Percentiles rank a stretch among this genome's conserved stretches.
Conservation (phyloP, 2,797 vertebrate species). For the Florisuga fusca region DNA sequence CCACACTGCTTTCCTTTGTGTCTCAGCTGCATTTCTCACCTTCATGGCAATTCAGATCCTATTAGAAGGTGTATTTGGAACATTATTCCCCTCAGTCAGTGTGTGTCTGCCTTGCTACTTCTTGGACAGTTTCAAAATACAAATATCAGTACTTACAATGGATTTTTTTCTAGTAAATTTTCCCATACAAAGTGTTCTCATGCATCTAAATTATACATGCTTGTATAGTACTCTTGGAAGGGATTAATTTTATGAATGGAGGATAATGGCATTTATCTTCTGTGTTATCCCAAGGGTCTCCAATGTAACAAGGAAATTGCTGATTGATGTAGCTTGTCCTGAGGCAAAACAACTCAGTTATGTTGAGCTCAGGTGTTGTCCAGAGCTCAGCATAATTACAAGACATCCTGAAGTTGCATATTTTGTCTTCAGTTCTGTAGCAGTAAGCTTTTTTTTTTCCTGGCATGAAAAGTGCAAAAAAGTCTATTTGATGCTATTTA, state of each 20-base stretch:
- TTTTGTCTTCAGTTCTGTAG: neutral
- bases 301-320: conserved; percentile 12
- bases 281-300: neutral
- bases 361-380: neutral
- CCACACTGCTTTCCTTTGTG: conserved; percentile 27
- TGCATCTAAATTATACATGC: neutral
- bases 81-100: neutral
- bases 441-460: neutral
- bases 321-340: conserved; percentile 17
- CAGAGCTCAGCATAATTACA: conserved; percentile 23
- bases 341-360: neutral
- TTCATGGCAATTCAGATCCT: neutral
- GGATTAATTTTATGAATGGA: conserved; percentile 42
- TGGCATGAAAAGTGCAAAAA: neutral
- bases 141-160: neutral
- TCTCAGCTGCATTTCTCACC: neutral
- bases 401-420: neutral
- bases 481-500: neutral
- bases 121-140: neutral
- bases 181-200: neutral
- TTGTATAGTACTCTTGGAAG: neutral
- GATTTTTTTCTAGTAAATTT: neutral
- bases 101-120: neutral
- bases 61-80: conserved; percentile 18
- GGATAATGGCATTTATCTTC: neutral